phyloP scores from a whole-genome alignment of 2,888 invertebrate genomes.

The Meteorus colon region DNA sequence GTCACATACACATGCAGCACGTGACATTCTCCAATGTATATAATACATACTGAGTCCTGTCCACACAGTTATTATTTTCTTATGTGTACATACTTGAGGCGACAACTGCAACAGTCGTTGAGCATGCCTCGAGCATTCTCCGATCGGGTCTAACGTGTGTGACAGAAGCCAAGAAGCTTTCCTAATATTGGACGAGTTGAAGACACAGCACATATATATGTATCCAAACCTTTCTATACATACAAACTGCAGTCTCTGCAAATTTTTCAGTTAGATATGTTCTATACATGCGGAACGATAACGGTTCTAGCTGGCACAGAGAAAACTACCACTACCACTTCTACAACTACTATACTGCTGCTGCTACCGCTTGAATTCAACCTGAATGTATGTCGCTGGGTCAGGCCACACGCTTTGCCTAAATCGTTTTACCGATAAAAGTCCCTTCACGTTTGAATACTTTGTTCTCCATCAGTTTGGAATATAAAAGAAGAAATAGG shows the following conservation, averaged over 20 bases:
- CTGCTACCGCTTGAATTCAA: constrained; percentile 45
- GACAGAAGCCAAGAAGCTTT: constrained; percentile 39
- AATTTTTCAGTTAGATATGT: constrained; percentile 34
- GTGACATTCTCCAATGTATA: not conserved
- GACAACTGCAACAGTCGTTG: constrained; percentile 28
- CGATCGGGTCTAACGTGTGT: constrained; percentile 35
- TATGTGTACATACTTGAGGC: constrained; percentile 25
- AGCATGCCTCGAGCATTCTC: constrained; percentile 38
- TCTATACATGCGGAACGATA: not conserved
- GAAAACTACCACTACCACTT: not conserved
- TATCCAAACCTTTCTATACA: constrained; percentile 8
- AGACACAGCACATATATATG: constrained; percentile 5
- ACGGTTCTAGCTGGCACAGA: constrained; percentile 9
- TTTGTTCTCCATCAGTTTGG: constrained; percentile 39
- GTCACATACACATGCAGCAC: constrained; percentile 26
- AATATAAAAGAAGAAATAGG: not conserved
- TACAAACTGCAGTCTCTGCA: constrained; percentile 21
- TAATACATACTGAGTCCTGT: not conserved
- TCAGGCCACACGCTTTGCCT: constrained; percentile 48
- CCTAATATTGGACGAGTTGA: constrained; percentile 31
- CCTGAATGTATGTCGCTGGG: constrained; percentile 55
- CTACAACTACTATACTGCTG: not conserved
- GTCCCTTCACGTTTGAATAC: constrained; percentile 32
- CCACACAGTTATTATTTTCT: constrained; percentile 35
- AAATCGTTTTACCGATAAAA: constrained; percentile 51